Evolutionary conservation across 2,113 vertebrate species (phyloP).

Genomic region (Odocoileus hemionus): DNA sequence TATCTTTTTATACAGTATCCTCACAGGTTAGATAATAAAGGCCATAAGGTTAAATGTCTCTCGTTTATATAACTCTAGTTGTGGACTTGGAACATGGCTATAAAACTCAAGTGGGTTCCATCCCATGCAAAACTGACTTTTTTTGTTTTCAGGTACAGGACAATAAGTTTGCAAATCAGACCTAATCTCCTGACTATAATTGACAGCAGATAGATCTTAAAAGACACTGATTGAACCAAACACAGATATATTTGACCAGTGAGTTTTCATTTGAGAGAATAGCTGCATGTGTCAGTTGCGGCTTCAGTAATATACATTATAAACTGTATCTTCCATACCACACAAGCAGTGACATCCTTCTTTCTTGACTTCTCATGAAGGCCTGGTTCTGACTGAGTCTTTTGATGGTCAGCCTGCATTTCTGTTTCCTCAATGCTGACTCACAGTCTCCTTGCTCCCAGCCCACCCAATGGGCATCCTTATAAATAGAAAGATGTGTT

Average conservation of each 20-base stretch:
- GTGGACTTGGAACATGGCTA: not conserved
- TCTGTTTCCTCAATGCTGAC: not conserved
- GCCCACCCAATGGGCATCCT: not conserved
- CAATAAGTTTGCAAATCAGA: not conserved
- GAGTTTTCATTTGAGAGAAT: not conserved
- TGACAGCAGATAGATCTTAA: not conserved
- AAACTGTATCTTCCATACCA: not conserved
- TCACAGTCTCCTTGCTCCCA: not conserved
- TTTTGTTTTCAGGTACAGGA: constrained; percentile 19
- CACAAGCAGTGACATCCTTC: not conserved
- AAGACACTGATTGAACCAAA: not conserved
- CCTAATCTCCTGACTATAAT: not conserved
- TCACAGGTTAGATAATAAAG: not conserved
- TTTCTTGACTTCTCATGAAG: not conserved
- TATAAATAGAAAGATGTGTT: not conserved
- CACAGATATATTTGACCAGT: not conserved
- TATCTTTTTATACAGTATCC: not conserved
- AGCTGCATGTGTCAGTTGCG: not conserved
- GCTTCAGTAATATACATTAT: not conserved
- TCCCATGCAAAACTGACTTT: not conserved
- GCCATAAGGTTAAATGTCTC: not conserved
- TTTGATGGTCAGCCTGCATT: not conserved
- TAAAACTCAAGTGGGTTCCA: not conserved
- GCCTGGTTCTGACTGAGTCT: not conserved
- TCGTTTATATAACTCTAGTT: not conserved